A percentile compares a stretch with the other conserved stretches of the same genome.
Evolutionary conservation across 2,888 invertebrate species (phyloP).

Genomic region (Eulithis prunata): DNA sequence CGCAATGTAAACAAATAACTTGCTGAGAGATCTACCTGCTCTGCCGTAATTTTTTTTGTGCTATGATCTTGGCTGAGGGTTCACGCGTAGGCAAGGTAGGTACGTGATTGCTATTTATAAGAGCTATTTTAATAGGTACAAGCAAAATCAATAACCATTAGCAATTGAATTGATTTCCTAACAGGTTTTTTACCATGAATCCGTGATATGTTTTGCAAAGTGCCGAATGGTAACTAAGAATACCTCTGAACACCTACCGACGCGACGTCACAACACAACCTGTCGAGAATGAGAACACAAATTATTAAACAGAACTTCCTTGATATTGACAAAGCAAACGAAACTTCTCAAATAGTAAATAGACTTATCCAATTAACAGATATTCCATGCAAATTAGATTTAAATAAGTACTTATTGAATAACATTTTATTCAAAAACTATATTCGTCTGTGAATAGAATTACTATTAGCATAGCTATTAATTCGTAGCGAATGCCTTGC

Average conservation of each 20-base stretch:
- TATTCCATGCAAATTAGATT: neutral
- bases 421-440: neutral
- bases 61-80: conserved; percentile 3
- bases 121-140: neutral
- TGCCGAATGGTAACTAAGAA: neutral
- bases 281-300: too few species aligned
- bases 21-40: conserved; percentile 29
- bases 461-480: neutral
- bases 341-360: neutral
- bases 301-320: neutral
- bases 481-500: neutral
- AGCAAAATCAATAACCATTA: neutral
- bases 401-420: neutral
- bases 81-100: too few species aligned
- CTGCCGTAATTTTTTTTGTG: conserved; percentile 14
- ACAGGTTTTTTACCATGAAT: conserved; percentile 3
- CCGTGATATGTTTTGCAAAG: neutral
- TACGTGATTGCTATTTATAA: conserved; percentile 11
- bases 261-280: too few species aligned
- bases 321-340: conserved; percentile 1
- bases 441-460: neutral
- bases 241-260: too few species aligned
- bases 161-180: conserved; percentile 1
- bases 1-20: conserved; percentile 41
- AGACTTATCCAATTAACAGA: neutral